phyloP scores from a whole-genome alignment of 2,113 vertebrate genomes.

The Siniperca chuatsi region DNA sequence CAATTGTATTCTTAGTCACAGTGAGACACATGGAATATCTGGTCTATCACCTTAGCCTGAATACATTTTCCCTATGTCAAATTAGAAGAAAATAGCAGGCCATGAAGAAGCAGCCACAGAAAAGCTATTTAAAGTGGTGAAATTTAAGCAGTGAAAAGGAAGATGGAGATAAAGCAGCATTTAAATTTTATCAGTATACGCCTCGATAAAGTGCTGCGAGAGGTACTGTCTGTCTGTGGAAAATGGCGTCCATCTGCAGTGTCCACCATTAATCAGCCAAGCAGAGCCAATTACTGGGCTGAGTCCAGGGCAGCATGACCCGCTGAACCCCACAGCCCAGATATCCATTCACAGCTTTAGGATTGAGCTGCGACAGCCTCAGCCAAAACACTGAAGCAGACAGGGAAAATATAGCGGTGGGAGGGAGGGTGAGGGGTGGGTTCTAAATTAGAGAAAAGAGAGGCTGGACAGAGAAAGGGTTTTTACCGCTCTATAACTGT shows the following conservation, averaged over 20 bases:
- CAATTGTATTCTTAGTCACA: slow-evolving; percentile 75
- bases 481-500: slow-evolving; percentile 62
- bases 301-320: slow-evolving; percentile 66
- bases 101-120: slow-evolving; percentile 20
- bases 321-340: slow-evolving; percentile 69
- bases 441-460: slow-evolving; percentile 47
- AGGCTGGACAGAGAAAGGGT: slow-evolving; percentile 51
- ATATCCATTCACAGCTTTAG: slow-evolving; percentile 69
- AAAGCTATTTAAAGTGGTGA: slow-evolving; percentile 29
- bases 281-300: slow-evolving; percentile 79
- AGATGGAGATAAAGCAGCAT: slow-evolving; percentile 27
- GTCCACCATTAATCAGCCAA: slow-evolving; percentile 82
- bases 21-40: slow-evolving; percentile 67
- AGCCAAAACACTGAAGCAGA: slow-evolving; percentile 50
- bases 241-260: slow-evolving; percentile 81
- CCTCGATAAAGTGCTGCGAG: slow-evolving; percentile 55
- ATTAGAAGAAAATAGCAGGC: slow-evolving; percentile 59
- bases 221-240: slow-evolving; percentile 70
- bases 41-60: slow-evolving; percentile 63
- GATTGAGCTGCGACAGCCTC: slow-evolving; percentile 40
- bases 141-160: slow-evolving; percentile 40
- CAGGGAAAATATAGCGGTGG: slow-evolving; percentile 15
- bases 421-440: slow-evolving; percentile 6
- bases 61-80: slow-evolving; percentile 51
- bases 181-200: slow-evolving; percentile 37